Conservation (phyloP, 1,140 invertebrate genomes). For the Rhizoglyphus robini region DNA sequence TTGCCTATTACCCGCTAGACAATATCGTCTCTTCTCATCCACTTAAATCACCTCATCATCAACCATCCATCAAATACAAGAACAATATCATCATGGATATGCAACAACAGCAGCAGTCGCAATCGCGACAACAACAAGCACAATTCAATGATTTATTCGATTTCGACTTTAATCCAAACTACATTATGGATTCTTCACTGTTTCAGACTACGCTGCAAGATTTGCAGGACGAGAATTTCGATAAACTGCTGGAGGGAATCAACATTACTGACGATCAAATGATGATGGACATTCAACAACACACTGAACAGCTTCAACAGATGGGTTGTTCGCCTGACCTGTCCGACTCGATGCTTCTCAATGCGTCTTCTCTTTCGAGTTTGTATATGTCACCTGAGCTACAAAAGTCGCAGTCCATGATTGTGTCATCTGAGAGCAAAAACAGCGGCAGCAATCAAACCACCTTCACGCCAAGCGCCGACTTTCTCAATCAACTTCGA, state of each 20-base stretch:
- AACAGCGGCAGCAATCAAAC: background rate
- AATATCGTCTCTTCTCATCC: too few species aligned
- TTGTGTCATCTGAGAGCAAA: background rate
- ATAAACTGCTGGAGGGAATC: background rate
- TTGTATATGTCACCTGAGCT: background rate
- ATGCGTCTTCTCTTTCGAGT: background rate
- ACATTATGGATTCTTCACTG: background rate
- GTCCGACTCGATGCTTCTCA: background rate
- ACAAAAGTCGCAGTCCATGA: background rate
- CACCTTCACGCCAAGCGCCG: too few species aligned
- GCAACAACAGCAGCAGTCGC: background rate
- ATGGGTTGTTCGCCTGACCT: background rate
- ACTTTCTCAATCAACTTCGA: too few species aligned
- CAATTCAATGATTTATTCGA: conserved; percentile 3
- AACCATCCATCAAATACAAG: too few species aligned
- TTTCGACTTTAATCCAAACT: background rate
- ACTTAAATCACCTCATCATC: background rate
- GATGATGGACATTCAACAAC: background rate
- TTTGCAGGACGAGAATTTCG: conserved; percentile 9
- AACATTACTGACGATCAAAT: background rate
- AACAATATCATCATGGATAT: background rate
- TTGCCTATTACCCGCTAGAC: too few species aligned
- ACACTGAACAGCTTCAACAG: background rate
- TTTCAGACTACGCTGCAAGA: background rate
- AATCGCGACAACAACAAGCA: background rate